phyloP scores from a whole-genome alignment of 2,113 vertebrate species.

The Burhinus bistriatus region DNA sequence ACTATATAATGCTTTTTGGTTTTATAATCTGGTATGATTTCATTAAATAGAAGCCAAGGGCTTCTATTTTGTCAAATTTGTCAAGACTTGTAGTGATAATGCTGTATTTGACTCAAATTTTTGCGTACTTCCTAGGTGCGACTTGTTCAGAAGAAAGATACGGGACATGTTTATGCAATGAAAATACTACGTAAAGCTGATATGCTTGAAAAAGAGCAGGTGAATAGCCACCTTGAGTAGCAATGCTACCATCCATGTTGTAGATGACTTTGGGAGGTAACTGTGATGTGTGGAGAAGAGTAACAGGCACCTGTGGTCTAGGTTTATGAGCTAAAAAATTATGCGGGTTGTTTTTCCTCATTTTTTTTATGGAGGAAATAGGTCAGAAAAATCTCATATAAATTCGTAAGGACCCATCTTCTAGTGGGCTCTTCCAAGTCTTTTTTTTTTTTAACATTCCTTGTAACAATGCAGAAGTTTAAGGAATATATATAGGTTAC shows the following conservation, averaged over 20 bases:
- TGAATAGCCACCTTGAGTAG: neutral
- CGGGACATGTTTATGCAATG: conserved; percentile 97
- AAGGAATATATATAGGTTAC: neutral
- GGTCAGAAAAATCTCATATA: neutral
- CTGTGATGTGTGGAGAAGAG: neutral
- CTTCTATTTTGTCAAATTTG: rapidly evolving
- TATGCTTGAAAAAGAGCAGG: conserved; percentile 99
- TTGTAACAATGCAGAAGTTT: no score
- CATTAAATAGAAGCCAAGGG: neutral
- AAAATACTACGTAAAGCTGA: conserved; percentile 98
- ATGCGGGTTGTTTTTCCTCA: rapidly evolving
- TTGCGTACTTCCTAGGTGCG: conserved; percentile 78
- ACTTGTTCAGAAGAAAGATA: conserved; percentile 98
- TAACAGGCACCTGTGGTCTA: neutral
- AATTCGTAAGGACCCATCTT: neutral
- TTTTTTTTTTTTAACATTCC: neutral
- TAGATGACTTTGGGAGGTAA: neutral
- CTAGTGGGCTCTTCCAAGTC: neutral
- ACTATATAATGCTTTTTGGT: rapidly evolving
- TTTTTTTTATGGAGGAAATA: neutral
- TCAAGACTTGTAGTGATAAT: neutral
- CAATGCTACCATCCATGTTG: no score
- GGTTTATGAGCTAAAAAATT: neutral
- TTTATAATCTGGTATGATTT: rapidly evolving
- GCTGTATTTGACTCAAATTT: neutral